Evolutionary conservation across 2,113 vertebrate genomes (phyloP), one percentile per base, ranked within the genome.

Genomic region (Syngnathus floridae): DNA sequence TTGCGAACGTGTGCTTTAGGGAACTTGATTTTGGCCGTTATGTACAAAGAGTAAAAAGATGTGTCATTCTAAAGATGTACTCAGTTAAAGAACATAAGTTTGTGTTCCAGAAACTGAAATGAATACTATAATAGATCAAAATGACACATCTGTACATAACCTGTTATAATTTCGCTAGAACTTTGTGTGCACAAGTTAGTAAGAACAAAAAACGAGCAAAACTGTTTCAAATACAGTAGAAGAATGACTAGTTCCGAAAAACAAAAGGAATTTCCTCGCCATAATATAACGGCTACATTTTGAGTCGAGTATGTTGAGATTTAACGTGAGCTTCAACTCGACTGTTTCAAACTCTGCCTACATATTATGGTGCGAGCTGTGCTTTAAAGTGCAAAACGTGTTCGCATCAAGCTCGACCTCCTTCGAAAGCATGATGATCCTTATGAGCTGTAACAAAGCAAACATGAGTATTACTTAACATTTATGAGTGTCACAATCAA

Each of bases 341-440:
- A 64, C 35, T 41, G 49, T n/a, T 36, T 77, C 38, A 62, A 74
- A 64, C 59, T 67, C 35, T 72, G 17, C 54, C 66, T 22, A 38
- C 41, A 68, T 64, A 67, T 52, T 62, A 67, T 48, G n/a, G 17
- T 57, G 62, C 4, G 45, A 68, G 74, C 75, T 58, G 73, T 8
- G 14, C 52, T 36, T 14, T 49, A 78, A 84, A 85, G 87, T 87
- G 81, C 83, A 88, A 81, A 85, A 76, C 66, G 65, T 73, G 82
- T 92, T 93, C 94, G 86, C 91, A 92, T 84, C 92, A 92, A 80
- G 91, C 89, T 82, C 85, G 87, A 49, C 91, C 93, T 79, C 95
- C 94, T 93, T 98, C 96, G 85, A 99, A 98, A 76, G 96, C 95
- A 60, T 92, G 94, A 81, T 98, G 95, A 73, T 99, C 94, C 92